Evolutionary conservation across 1,140 invertebrate species (phyloP).

Genomic region (Papilio polytes): DNA sequence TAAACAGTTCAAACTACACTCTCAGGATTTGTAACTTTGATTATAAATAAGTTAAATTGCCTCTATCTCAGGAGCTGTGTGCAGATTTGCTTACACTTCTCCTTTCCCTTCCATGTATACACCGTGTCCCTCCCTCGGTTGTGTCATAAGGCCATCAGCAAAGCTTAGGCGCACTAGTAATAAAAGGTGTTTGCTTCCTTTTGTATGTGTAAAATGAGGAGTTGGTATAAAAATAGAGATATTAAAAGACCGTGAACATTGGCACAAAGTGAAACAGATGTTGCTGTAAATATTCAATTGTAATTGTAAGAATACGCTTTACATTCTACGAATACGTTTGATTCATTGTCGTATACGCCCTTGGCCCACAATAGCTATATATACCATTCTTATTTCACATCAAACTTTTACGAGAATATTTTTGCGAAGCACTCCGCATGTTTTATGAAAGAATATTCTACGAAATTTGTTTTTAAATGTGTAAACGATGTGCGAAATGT

Average conservation of each 20-base stretch:
- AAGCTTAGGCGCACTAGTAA: too few species aligned
- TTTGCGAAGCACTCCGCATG: slow-evolving; percentile 20
- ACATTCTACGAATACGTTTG: background rate
- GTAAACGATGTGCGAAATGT: background rate
- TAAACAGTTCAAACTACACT: background rate
- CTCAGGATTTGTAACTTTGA: background rate
- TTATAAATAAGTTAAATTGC: background rate
- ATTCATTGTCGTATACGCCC: background rate
- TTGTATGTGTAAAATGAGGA: background rate
- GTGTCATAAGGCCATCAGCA: too few species aligned
- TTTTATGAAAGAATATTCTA: background rate
- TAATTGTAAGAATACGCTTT: background rate
- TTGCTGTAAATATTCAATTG: slow-evolving; percentile 17
- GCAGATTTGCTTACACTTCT: too few species aligned
- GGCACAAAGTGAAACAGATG: background rate
- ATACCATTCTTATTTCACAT: background rate
- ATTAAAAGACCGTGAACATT: background rate
- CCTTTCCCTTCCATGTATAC: too few species aligned
- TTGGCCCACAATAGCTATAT: slow-evolving; percentile 21
- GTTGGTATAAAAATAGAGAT: background rate
- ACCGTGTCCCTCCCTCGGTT: too few species aligned
- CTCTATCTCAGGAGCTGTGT: too few species aligned
- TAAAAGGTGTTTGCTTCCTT: too few species aligned
- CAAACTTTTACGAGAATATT: slow-evolving; percentile 11
- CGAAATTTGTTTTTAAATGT: slow-evolving; percentile 17